Evolutionary conservation across 2,113 vertebrate genomes (phyloP).

Genomic region (Pelobates fuscus): DNA sequence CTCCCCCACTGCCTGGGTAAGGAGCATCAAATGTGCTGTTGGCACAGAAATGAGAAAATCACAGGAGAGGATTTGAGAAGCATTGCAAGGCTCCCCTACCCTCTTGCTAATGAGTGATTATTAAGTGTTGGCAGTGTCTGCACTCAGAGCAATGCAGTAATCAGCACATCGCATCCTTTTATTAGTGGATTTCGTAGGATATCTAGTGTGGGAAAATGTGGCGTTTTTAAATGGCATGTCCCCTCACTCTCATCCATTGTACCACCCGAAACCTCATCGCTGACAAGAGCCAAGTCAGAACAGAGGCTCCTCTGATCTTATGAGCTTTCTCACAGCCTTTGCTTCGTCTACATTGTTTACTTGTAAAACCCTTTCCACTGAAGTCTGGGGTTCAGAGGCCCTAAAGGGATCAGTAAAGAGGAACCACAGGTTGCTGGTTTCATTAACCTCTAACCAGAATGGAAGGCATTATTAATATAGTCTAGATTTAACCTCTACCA

Average conservation of each 20-base stretch:
- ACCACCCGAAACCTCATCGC: constrained; percentile 18
- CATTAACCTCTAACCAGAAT: not conserved
- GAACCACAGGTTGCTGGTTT: not conserved
- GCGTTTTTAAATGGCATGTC: constrained; percentile 31
- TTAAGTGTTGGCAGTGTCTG: constrained; percentile 36
- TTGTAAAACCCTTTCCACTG: constrained; percentile 35
- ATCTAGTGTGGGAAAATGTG: constrained; percentile 43
- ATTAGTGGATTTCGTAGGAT: constrained; percentile 33
- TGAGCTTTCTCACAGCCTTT: constrained; percentile 41
- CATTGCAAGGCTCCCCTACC: not conserved
- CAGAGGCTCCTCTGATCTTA: constrained; percentile 34
- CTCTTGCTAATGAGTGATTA: constrained; percentile 35
- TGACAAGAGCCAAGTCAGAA: constrained; percentile 40
- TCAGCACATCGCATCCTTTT: constrained; percentile 41
- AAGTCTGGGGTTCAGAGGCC: constrained; percentile 23
- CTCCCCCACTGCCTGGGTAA: not conserved
- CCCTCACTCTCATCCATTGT: constrained; percentile 34
- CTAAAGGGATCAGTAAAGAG: not conserved
- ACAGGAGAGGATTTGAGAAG: not conserved
- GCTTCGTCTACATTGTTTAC: constrained; percentile 35
- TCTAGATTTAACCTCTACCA: too few relatives aligned
- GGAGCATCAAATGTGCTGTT: not conserved
- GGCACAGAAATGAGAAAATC: constrained; percentile 27
- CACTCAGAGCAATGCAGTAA: constrained; percentile 13
- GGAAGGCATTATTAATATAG: too few relatives aligned